Conservation (phyloP, 2,113 vertebrate species). For the Tachysurus vachellii region DNA sequence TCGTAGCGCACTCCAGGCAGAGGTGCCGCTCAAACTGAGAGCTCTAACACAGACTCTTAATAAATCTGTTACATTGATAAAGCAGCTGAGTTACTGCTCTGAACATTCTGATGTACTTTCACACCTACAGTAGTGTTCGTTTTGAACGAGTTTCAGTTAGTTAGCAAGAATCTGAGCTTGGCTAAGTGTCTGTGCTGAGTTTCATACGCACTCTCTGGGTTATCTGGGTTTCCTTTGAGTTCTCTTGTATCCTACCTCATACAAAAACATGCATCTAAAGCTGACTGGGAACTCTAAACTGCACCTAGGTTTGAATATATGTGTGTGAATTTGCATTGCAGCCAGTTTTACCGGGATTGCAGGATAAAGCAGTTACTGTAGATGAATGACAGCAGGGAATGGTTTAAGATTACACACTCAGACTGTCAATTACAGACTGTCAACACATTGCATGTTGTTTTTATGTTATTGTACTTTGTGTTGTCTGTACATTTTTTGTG, state of each 20-base stretch:
- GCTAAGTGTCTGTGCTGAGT: neutral
- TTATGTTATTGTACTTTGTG: neutral
- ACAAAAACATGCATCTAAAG: neutral
- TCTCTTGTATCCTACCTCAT: neutral
- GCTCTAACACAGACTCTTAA: slow-evolving; percentile 17
- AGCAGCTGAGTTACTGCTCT: slow-evolving; percentile 17
- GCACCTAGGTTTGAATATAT: neutral
- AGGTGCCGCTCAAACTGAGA: slow-evolving; percentile 22
- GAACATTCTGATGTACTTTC: neutral
- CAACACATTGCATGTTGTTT: neutral
- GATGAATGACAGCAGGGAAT: neutral
- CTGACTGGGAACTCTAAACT: neutral
- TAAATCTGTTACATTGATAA: slow-evolving; percentile 40
- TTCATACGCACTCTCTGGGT: neutral
- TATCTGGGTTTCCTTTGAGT: neutral
- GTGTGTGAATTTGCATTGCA: neutral
- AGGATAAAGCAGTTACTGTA: neutral
- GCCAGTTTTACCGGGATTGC: neutral
- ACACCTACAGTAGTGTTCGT: neutral
- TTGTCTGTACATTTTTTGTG: neutral
- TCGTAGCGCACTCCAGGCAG: neutral
- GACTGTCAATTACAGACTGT: neutral
- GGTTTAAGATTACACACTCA: neutral
- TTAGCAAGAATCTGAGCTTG: neutral
- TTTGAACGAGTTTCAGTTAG: neutral